Evolutionary conservation across 1,140 invertebrate species (phyloP).

Genomic region (Papilio aristodemus): DNA sequence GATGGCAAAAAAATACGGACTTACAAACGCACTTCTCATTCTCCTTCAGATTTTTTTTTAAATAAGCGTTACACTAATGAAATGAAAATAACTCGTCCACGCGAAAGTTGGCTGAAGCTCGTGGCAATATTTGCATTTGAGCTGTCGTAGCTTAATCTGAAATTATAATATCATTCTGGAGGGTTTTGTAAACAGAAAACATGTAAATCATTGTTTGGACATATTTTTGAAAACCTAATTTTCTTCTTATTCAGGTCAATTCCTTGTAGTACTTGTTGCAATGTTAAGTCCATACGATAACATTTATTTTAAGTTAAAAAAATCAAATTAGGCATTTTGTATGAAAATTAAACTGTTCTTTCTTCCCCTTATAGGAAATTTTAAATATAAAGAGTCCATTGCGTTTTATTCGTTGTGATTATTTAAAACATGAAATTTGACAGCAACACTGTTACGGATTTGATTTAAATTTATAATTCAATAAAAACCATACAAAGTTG

Average conservation of each 20-base stretch:
- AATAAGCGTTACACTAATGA: background rate
- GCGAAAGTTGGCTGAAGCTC: background rate
- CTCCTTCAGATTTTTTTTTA: background rate
- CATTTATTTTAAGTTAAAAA: no score
- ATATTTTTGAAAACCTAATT: background rate
- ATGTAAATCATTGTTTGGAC: constrained; percentile 13
- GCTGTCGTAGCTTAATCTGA: constrained; percentile 3
- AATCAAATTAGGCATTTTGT: no score
- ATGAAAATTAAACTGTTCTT: no score
- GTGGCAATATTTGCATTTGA: constrained; percentile 17
- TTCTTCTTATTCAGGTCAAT: background rate
- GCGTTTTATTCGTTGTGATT: no score
- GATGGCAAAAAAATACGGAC: no score
- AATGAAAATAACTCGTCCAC: constrained; percentile 7
- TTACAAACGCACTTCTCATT: background rate
- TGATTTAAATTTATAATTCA: no score
- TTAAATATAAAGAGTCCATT: no score
- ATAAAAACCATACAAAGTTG: no score
- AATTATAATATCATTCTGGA: constrained; percentile 12
- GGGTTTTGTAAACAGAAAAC: constrained; percentile 17
- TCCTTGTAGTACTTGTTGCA: background rate
- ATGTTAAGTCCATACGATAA: no score
- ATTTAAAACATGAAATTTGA: no score
- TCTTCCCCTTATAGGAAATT: no score
- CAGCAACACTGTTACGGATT: no score